These are phyloP conservation scores for Hypselothyrea guttata DNA, from an alignment of 2,888 invertebrate genomes.

Conservation along the genomic window DNA sequence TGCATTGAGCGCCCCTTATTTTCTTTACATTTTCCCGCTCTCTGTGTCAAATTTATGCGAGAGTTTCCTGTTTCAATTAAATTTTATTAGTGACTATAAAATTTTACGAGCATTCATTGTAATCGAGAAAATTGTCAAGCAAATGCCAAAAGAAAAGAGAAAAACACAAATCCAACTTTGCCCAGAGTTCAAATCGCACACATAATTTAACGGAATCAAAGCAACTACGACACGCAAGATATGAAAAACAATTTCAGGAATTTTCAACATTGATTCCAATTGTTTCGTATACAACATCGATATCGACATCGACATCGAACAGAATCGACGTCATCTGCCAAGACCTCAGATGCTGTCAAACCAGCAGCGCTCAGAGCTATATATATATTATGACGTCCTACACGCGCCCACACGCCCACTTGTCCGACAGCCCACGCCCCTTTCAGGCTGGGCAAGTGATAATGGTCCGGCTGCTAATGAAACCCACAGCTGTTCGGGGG, in stretches of 20 bases:
- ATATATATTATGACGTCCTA: slow-evolving; percentile 66
- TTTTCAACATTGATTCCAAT: no score
- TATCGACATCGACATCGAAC: neutral
- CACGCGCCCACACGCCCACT: slow-evolving; percentile 18
- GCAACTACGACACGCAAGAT: neutral
- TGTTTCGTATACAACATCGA: no score
- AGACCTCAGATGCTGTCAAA: no score
- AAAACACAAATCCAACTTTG: slow-evolving; percentile 29
- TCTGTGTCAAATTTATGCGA: slow-evolving; percentile 64
- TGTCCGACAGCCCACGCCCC: slow-evolving; percentile 15
- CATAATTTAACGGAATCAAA: slow-evolving; percentile 19
- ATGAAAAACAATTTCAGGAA: neutral
- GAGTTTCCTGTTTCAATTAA: slow-evolving; percentile 77
- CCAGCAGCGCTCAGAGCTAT: no score
- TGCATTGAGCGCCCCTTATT: slow-evolving; percentile 16
- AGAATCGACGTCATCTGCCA: slow-evolving; percentile 47
- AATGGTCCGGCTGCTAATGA: slow-evolving; percentile 50
- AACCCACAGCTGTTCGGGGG: slow-evolving; percentile 54
- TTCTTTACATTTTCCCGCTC: slow-evolving; percentile 26
- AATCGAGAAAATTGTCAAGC: slow-evolving; percentile 58
- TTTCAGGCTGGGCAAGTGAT: slow-evolving; percentile 21
- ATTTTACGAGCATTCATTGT: slow-evolving; percentile 71
- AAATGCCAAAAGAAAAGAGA: slow-evolving; percentile 56
- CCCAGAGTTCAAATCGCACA: slow-evolving; percentile 35
- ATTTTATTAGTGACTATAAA: slow-evolving; percentile 72